Evolutionary conservation across 2,113 vertebrate genomes (phyloP).

Genomic region (Hippocampus mohnikei): DNA sequence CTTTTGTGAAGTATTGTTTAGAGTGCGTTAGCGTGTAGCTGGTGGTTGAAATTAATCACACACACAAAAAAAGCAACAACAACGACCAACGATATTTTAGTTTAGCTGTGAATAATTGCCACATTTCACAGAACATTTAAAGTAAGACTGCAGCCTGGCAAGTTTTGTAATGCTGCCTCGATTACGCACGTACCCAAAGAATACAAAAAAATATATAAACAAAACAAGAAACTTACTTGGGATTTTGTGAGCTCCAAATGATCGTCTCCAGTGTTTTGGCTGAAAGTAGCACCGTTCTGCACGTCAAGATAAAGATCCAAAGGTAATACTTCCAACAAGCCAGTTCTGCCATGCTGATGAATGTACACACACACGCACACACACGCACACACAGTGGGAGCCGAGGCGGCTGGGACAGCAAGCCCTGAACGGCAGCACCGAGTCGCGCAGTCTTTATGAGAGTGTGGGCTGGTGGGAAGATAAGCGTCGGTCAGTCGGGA

Average conservation of each 20-base stretch:
- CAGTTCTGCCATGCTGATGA: constrained; percentile 68
- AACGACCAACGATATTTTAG: neutral
- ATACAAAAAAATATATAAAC: constrained; percentile 14
- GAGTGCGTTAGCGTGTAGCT: constrained; percentile 7
- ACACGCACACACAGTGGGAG: constrained; percentile 19
- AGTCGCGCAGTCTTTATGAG: constrained; percentile 44
- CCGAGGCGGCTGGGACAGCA: constrained; percentile 46
- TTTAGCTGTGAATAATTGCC: constrained; percentile 21
- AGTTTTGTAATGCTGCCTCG: constrained; percentile 41
- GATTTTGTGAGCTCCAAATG: constrained; percentile 74
- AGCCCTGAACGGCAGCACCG: constrained; percentile 11
- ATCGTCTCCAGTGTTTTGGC: constrained; percentile 74
- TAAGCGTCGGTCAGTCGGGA: constrained; percentile 66
- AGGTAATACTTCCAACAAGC: constrained; percentile 73
- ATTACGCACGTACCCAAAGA: constrained; percentile 42
- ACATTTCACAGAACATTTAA: constrained; percentile 42
- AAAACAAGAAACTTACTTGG: constrained; percentile 70
- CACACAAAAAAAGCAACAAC: constrained; percentile 9
- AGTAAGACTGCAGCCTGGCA: constrained; percentile 18
- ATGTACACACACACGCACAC: neutral
- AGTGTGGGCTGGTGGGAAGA: constrained; percentile 47
- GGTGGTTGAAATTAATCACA: constrained; percentile 39
- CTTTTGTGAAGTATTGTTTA: constrained; percentile 23
- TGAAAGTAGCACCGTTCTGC: constrained; percentile 64
- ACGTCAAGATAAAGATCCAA: constrained; percentile 73